phyloP scores from a whole-genome alignment of 2,888 invertebrate species.

The Folsomia candida region DNA sequence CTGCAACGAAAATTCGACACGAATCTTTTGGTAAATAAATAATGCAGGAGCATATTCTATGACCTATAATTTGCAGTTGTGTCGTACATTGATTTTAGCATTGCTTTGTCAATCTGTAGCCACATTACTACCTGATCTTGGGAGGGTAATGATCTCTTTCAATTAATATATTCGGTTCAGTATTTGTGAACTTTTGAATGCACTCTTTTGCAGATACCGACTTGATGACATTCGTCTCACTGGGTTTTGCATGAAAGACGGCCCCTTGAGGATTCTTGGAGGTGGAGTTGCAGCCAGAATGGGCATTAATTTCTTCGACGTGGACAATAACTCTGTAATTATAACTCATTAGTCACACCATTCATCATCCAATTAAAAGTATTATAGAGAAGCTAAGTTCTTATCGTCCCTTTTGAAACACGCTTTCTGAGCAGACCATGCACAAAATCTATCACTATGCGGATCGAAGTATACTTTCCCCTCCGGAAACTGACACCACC shows the following conservation, averaged over 20 bases:
- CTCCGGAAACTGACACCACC: not conserved
- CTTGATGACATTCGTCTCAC: slow-evolving; percentile 5
- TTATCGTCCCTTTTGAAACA: not conserved
- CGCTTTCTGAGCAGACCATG: not conserved
- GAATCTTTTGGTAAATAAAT: too few relatives aligned
- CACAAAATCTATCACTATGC: slow-evolving; percentile 6
- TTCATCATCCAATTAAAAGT: too few relatives aligned
- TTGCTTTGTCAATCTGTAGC: too few relatives aligned
- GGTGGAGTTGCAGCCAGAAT: not conserved
- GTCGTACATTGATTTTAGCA: too few relatives aligned
- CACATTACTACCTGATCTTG: slow-evolving; percentile 3
- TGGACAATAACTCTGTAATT: not conserved
- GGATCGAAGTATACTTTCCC: not conserved
- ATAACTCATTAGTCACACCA: not conserved
- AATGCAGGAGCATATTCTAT: too few relatives aligned
- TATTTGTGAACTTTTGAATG: too few relatives aligned
- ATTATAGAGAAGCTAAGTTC: too few relatives aligned
- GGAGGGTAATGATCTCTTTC: slow-evolving; percentile 6
- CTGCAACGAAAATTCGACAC: slow-evolving; percentile 4
- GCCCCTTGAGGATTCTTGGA: not conserved
- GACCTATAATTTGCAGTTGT: too few relatives aligned
- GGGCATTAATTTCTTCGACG: slow-evolving; percentile 7
- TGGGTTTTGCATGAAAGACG: not conserved
- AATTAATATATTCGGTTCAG: too few relatives aligned
- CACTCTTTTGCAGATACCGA: too few relatives aligned